These are phyloP conservation scores for Drosophila kanekoi DNA, from an alignment of 2,888 invertebrate genomes.

Conservation along the genomic window DNA sequence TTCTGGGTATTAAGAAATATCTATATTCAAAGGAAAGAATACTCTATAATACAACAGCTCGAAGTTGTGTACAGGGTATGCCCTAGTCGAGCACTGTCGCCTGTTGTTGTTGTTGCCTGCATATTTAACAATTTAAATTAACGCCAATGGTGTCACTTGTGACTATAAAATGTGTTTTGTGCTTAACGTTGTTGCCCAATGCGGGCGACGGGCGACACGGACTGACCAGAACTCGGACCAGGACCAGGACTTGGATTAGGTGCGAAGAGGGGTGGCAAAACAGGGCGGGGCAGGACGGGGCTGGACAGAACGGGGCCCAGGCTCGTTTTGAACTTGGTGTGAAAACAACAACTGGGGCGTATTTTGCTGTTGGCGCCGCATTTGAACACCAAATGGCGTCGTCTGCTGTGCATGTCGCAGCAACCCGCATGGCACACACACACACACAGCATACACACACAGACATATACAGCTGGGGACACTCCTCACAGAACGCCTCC, in stretches of 20 bases:
- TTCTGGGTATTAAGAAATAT: no score
- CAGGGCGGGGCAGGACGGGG: background rate
- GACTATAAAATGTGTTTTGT: conserved; percentile 77
- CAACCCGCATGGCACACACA: conserved; percentile 50
- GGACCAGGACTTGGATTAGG: conserved; percentile 22
- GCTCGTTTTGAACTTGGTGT: conserved; percentile 70
- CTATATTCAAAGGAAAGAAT: no score
- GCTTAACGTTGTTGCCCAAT: conserved; percentile 68
- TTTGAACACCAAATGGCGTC: conserved; percentile 75
- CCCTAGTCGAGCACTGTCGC: background rate
- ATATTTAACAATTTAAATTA: conserved; percentile 83
- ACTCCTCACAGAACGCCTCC: conserved; percentile 68
- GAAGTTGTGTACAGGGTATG: no score
- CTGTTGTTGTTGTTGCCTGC: conserved; percentile 44
- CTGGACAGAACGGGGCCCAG: conserved; percentile 2
- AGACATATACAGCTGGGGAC: background rate
- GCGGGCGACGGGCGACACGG: conserved; percentile 48
- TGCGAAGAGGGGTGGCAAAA: conserved; percentile 8
- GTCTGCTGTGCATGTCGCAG: conserved; percentile 71
- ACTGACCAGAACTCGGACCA: conserved; percentile 33
- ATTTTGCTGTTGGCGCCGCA: conserved; percentile 79
- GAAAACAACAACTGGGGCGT: conserved; percentile 80
- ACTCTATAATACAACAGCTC: no score
- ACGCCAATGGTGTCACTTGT: conserved; percentile 83
- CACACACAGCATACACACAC: conserved; percentile 33